These are phyloP conservation scores for Xestia ashworthii DNA, from an alignment of 2,888 invertebrate genomes.

Conservation along the genomic window DNA sequence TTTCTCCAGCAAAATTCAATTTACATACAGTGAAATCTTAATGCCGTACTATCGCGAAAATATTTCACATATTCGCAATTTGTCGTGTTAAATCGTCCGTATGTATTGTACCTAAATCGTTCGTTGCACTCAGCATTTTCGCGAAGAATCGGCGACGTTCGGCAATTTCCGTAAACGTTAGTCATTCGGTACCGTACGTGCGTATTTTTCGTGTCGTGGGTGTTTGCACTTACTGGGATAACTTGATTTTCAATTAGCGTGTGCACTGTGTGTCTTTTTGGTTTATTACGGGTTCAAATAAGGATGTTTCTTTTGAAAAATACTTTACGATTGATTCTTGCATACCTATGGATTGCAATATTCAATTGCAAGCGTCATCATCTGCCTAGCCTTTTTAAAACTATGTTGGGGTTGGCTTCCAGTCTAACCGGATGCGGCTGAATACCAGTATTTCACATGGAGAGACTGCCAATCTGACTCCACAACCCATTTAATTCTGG, in stretches of 20 bases:
- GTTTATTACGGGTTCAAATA: slow-evolving; percentile 35
- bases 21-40: slow-evolving; percentile 53
- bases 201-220: slow-evolving; percentile 61
- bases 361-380: neutral
- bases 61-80: slow-evolving; percentile 63
- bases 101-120: slow-evolving; percentile 70
- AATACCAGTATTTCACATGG: too few relatives aligned
- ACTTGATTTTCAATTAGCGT: slow-evolving; percentile 59
- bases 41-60: slow-evolving; percentile 51
- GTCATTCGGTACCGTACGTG: slow-evolving; percentile 59
- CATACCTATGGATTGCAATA: neutral
- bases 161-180: slow-evolving; percentile 71
- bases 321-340: neutral
- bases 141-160: slow-evolving; percentile 64
- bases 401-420: too few relatives aligned
- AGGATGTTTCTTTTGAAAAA: slow-evolving; percentile 9
- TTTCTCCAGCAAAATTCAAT: slow-evolving; percentile 52
- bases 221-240: slow-evolving; percentile 60
- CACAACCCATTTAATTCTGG: too few relatives aligned
- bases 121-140: slow-evolving; percentile 73
- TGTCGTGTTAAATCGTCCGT: slow-evolving; percentile 69
- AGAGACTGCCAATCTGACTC: too few relatives aligned
- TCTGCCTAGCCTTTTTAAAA: too few relatives aligned
- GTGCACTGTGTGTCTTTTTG: slow-evolving; percentile 28
- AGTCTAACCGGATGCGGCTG: too few relatives aligned